Evolutionary conservation across 2,797 vertebrate genomes (phyloP).

Genomic region (Poeciliopsis infans): DNA sequence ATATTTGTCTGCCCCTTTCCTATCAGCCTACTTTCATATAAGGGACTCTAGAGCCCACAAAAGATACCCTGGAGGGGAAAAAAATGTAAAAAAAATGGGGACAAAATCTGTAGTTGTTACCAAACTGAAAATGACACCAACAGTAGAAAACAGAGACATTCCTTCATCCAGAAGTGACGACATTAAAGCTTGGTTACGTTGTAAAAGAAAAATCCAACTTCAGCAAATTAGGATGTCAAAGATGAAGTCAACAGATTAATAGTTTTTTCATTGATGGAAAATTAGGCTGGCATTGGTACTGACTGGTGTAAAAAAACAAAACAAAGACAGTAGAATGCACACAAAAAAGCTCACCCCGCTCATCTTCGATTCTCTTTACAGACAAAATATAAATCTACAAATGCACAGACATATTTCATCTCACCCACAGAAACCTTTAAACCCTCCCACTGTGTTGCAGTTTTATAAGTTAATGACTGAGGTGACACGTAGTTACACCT

Average conservation of each 20-base stretch:
- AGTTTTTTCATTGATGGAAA: conserved; percentile 44
- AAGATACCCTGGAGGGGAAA: no score
- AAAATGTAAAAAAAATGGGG: no score
- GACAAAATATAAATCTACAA: conserved; percentile 42
- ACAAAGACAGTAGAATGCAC: conserved; percentile 49
- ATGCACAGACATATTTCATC: conserved; percentile 53
- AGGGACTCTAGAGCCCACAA: no score
- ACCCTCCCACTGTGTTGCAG: neutral
- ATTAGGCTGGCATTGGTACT: conserved; percentile 28
- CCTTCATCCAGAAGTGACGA: neutral
- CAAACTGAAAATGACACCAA: neutral
- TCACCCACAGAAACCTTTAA: neutral
- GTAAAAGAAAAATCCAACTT: neutral
- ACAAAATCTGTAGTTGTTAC: conserved; percentile 4
- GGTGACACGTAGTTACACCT: neutral
- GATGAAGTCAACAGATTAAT: conserved; percentile 14
- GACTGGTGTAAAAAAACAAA: conserved; percentile 22
- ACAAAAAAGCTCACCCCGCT: conserved; percentile 38
- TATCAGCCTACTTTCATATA: no score
- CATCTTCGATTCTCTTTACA: conserved; percentile 48
- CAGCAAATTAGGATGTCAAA: conserved; percentile 18
- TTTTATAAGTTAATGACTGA: neutral
- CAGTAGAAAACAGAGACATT: conserved; percentile 15
- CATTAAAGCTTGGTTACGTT: conserved; percentile 19
- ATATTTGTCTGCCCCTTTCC: no score